phyloP scores from a whole-genome alignment of 1,140 invertebrate genomes.

The Sitobion miscanthi region DNA sequence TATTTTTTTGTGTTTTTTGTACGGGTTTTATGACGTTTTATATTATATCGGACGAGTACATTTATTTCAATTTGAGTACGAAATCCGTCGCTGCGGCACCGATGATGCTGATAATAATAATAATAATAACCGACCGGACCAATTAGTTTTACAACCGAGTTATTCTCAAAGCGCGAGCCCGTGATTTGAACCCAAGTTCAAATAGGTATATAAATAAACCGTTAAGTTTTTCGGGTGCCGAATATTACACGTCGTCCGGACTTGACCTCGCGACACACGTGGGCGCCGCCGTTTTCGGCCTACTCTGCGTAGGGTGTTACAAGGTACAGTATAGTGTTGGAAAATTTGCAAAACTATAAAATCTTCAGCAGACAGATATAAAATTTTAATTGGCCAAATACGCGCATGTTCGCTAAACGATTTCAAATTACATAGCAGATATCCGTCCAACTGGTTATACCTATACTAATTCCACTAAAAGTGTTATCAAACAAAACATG shows the following conservation, averaged over 20 bases:
- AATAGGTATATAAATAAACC: conserved; percentile 19
- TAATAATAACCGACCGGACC: background rate
- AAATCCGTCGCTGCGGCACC: background rate
- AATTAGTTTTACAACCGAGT: conserved; percentile 45
- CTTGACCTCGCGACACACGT: conserved; percentile 24
- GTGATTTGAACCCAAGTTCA: background rate
- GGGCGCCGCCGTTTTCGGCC: background rate
- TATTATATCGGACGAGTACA: background rate
- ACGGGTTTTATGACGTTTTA: background rate
- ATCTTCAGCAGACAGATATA: background rate
- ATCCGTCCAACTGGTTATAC: background rate
- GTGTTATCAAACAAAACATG: background rate
- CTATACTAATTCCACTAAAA: background rate
- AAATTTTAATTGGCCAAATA: background rate
- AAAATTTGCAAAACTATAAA: background rate
- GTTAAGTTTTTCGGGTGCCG: background rate
- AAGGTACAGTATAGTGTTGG: background rate
- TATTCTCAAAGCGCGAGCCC: background rate
- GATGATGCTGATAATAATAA: background rate
- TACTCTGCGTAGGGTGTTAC: background rate
- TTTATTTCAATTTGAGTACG: conserved; percentile 23
- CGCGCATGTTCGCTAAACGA: background rate
- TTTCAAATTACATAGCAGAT: background rate
- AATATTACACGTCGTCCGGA: background rate
- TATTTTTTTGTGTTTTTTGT: background rate